A percentile compares a stretch with the other conserved stretches of the same genome.
Conservation (phyloP, 2,797 vertebrate species). For the Leptatherina wallacei region DNA sequence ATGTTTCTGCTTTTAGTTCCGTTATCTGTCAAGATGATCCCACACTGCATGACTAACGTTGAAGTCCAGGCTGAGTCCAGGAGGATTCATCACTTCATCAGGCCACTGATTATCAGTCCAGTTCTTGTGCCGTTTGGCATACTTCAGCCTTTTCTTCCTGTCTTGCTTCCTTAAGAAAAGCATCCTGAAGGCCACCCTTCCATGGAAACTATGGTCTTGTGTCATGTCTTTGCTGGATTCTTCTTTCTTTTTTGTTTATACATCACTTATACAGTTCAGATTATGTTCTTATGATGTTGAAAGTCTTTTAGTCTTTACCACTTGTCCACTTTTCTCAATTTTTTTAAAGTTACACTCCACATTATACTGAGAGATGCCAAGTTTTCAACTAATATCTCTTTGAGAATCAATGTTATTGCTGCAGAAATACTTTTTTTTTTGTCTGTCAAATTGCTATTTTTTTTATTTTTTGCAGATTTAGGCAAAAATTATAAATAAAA, state of each 20-base stretch:
- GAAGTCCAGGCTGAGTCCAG: background rate
- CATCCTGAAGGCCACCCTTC: background rate
- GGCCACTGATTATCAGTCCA: background rate
- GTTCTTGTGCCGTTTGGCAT: background rate
- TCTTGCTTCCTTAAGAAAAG: background rate
- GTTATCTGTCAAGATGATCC: background rate
- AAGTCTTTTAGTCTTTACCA: background rate
- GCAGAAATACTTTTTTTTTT: background rate
- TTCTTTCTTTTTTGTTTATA: background rate
- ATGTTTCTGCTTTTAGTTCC: background rate
- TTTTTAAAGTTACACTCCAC: background rate
- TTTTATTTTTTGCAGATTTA: background rate
- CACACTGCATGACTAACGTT: background rate
- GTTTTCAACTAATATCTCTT: background rate
- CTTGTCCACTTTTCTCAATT: background rate
- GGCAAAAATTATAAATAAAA: too few species aligned
- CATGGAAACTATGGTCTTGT: background rate
- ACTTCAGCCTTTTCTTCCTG: background rate
- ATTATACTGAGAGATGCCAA: background rate
- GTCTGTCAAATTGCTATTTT: background rate
- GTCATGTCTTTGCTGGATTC: background rate
- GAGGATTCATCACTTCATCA: background rate
- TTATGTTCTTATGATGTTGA: background rate
- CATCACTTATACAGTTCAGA: background rate
- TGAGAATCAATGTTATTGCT: background rate